phyloP scores from a whole-genome alignment of 53 echinoderm and acorn worm genomes.

The Henricia sp. region DNA sequence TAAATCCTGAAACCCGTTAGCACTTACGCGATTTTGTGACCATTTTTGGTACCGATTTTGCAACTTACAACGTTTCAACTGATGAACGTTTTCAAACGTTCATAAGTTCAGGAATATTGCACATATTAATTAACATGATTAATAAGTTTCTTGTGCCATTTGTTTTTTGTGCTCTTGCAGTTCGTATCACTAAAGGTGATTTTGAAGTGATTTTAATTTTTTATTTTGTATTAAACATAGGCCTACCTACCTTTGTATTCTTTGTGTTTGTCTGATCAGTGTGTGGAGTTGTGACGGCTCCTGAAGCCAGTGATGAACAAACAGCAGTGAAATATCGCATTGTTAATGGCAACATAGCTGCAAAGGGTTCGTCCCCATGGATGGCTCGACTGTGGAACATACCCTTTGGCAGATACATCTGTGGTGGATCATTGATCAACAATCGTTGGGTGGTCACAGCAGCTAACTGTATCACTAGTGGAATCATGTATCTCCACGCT shows the following conservation, averaged over 20 bases:
- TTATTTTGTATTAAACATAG: neutral
- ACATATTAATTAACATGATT: too few species aligned
- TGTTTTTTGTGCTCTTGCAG: too few species aligned
- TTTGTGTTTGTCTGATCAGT: neutral
- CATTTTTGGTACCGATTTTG: too few species aligned
- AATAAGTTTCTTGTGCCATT: too few species aligned
- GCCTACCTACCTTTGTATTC: too few species aligned
- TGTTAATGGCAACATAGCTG: slow-evolving; percentile 69
- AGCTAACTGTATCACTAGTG: slow-evolving; percentile 72
- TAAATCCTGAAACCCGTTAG: too few species aligned
- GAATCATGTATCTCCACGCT: neutral
- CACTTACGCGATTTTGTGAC: too few species aligned
- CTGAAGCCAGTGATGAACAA: neutral
- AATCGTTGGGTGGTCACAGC: slow-evolving; percentile 86
- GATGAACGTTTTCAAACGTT: too few species aligned
- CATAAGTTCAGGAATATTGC: too few species aligned
- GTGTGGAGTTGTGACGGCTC: slow-evolving; percentile 1
- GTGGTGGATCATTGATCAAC: slow-evolving; percentile 81
- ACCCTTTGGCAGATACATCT: slow-evolving; percentile 40
- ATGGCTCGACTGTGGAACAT: slow-evolving; percentile 77
- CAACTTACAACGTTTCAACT: too few species aligned
- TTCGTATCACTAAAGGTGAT: too few species aligned
- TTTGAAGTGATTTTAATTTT: too few species aligned
- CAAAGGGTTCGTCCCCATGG: slow-evolving; percentile 86
- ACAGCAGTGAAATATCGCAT: slow-evolving; percentile 41